Conservation (phyloP, 2,113 vertebrate species). For the Micronycteris hirsuta region DNA sequence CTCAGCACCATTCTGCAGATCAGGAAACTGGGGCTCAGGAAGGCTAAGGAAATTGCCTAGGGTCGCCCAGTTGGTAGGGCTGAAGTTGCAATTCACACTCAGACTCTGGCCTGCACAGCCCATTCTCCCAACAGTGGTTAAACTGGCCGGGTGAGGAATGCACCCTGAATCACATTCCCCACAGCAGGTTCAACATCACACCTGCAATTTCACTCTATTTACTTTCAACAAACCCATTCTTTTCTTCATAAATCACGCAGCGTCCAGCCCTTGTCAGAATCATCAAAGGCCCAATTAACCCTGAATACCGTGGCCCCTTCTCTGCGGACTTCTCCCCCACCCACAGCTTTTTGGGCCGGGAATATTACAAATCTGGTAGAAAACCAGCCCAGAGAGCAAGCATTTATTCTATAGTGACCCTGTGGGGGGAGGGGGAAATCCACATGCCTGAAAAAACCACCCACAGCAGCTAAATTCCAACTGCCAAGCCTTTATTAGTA, state of each 20-base stretch:
- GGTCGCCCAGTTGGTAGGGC: neutral
- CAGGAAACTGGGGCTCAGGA: neutral
- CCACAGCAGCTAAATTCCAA: conserved; percentile 10
- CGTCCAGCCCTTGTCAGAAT: neutral
- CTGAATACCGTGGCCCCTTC: neutral
- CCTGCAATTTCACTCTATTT: conserved; percentile 31
- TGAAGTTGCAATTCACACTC: accelerated
- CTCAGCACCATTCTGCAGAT: neutral
- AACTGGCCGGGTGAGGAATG: accelerated
- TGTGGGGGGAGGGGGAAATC: neutral
- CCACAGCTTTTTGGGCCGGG: neutral
- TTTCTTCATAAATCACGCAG: conserved; percentile 30
- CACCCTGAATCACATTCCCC: accelerated
- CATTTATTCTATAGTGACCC: neutral
- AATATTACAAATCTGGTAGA: neutral
- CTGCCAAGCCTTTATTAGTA: conserved; percentile 64
- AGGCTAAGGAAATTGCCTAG: neutral
- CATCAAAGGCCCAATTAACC: conserved; percentile 54
- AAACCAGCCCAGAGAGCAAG: neutral
- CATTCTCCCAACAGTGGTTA: accelerated
- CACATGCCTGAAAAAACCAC: neutral
- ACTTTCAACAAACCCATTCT: neutral
- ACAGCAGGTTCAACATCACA: neutral
- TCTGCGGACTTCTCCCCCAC: neutral
- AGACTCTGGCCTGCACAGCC: too few species aligned